These are phyloP conservation scores for Poeciliopsis gracilis DNA, from an alignment of 2,797 vertebrate species.

Conservation along the genomic window DNA sequence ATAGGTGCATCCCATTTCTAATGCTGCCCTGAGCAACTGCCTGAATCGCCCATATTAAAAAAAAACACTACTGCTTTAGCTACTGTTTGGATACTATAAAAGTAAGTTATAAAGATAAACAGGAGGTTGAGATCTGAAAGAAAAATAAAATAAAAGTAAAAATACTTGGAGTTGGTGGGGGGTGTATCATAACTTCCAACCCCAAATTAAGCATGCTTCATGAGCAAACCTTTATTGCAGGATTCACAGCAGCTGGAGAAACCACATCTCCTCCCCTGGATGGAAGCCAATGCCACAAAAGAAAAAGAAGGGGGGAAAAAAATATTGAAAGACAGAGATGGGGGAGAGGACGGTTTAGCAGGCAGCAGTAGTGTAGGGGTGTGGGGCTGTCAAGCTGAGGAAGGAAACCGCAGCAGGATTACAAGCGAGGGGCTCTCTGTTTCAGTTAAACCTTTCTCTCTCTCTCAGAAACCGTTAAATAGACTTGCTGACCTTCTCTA, in stretches of 20 bases:
- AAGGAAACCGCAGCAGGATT: constrained; percentile 77
- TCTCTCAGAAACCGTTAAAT: constrained; percentile 66
- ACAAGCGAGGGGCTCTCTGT: constrained; percentile 65
- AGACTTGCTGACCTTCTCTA: constrained; percentile 69
- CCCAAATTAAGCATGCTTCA: constrained; percentile 71
- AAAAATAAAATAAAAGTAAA: constrained; percentile 11
- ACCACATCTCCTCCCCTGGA: constrained; percentile 79
- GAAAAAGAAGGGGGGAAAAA: constrained; percentile 52
- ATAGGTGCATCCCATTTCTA: neutral
- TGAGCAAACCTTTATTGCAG: constrained; percentile 68
- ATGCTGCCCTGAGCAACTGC: neutral
- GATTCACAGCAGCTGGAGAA: constrained; percentile 77
- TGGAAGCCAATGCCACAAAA: constrained; percentile 66
- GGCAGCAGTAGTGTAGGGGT: constrained; percentile 57
- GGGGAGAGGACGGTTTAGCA: constrained; percentile 39
- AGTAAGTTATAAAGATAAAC: neutral
- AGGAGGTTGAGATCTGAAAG: neutral
- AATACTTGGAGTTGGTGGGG: constrained; percentile 15
- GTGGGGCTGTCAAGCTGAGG: constrained; percentile 59
- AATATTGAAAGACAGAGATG: constrained; percentile 26
- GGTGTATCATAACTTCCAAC: constrained; percentile 44
- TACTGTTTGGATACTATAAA: neutral
- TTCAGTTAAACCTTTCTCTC: constrained; percentile 73
- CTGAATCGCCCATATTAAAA: neutral
- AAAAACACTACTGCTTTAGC: neutral